Evolutionary conservation across 2,113 vertebrate species (phyloP).

Genomic region (Forbesichthys agassizii): DNA sequence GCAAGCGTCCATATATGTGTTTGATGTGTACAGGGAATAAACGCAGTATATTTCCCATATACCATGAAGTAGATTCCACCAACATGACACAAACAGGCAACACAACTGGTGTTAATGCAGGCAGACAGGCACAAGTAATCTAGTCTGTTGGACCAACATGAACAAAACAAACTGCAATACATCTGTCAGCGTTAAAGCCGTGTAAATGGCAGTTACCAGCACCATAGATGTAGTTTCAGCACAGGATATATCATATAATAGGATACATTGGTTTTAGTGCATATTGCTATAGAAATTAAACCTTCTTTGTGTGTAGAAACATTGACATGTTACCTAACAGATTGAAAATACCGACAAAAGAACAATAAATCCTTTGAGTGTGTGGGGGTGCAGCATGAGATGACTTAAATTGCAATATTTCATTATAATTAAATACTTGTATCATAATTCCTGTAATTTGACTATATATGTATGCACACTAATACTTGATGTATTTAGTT

Average conservation of each 20-base stretch:
- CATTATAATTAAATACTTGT: no score
- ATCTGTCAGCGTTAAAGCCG: slow-evolving; percentile 29
- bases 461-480: not conserved
- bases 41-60: not conserved
- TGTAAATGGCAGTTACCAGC: slow-evolving; percentile 64
- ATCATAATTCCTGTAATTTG: no score
- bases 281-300: slow-evolving; percentile 43
- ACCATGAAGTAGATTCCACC: not conserved
- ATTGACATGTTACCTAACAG: no score
- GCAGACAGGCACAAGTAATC: slow-evolving; percentile 2
- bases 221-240: slow-evolving; percentile 44
- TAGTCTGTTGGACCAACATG: not conserved
- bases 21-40: no score
- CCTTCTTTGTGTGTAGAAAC: not conserved
- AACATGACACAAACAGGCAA: slow-evolving; percentile 1
- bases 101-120: slow-evolving; percentile 6
- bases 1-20: no score
- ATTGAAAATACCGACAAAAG: no score
- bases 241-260: slow-evolving; percentile 7
- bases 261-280: slow-evolving; percentile 32
- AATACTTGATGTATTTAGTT: not conserved
- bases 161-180: not conserved
- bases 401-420: no score
- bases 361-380: no score
- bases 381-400: no score